Evolutionary conservation across 2,797 vertebrate genomes (phyloP), one percentile per base, ranked within the genome.

Genomic region (Micromesistius poutassou): DNA sequence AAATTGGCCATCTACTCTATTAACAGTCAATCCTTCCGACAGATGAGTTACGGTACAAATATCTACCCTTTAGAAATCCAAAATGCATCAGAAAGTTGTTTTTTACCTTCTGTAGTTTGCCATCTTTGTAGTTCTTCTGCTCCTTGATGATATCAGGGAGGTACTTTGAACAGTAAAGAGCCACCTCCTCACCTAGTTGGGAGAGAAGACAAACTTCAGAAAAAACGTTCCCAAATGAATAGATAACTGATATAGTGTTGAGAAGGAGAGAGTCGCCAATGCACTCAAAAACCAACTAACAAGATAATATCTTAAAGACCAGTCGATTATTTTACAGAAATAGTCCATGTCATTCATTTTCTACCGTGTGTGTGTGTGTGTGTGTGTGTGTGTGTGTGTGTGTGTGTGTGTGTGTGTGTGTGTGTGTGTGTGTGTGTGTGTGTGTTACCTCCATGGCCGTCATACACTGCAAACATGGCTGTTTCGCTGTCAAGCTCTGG

Each of bases 131-230:
- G 0, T 96, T 94, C 84, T 95, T 97, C 94, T 99, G 98, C 76
- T 97, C 96, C 91, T 97, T 98, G 90, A 99, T 99, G 81, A 97
- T 95, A 62, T 97, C 95, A 73, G 98, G 98, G 76, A 99, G 95
- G 80, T 99, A 98, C 93, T 98, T 99, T 87, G 98, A 97, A 94
- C 98, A 99, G 87, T 98, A 99, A 35, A 99, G 90, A 25, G 98
- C 98, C 80, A 99, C 98, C 84, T 99, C 98, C 87, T 98, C 98
- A 82, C 98, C 98, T 99, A 88, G 66, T 92, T 91, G 75, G 75
- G 73, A 40, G 55, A 72, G 25, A 66, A 14, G 50, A 84, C 74
- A 28, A 79, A 77, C 80, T 19, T 77, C 38, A 77, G 5, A 84
- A 50, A 30, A 87, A 74, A 30, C 8, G 10, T 74, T 71, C 77